These are phyloP conservation scores for Drosophila funebris DNA, from an alignment of 1,140 invertebrate species.

Conservation along the genomic window DNA sequence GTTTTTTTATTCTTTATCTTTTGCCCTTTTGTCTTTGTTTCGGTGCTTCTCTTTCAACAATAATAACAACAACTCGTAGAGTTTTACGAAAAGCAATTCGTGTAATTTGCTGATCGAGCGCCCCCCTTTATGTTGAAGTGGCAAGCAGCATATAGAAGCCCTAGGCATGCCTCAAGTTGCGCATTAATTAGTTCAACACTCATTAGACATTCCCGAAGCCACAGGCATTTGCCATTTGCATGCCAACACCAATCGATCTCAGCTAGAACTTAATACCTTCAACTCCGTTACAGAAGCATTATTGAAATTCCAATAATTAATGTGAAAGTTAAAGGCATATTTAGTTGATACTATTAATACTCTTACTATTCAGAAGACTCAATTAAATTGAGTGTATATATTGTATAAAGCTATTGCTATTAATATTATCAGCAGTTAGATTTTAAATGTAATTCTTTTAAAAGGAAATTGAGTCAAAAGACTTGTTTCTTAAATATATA, in stretches of 20 bases:
- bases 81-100: conserved; percentile 40
- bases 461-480: too few species aligned
- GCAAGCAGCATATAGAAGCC: conserved; percentile 44
- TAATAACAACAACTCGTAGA: conserved; percentile 7
- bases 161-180: conserved; percentile 49
- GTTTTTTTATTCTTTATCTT: conserved; percentile 22
- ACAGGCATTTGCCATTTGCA: conserved; percentile 68
- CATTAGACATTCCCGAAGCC: conserved; percentile 63
- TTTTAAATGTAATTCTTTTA: too few species aligned
- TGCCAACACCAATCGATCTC: conserved; percentile 33
- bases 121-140: conserved; percentile 3
- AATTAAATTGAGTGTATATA: too few species aligned
- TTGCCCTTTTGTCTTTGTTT: neutral
- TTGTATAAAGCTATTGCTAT: too few species aligned
- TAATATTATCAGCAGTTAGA: too few species aligned
- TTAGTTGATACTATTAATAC: too few species aligned
- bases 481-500: too few species aligned
- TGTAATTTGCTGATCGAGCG: conserved; percentile 30
- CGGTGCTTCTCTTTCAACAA: conserved; percentile 12
- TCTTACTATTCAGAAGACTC: too few species aligned
- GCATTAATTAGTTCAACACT: conserved; percentile 75
- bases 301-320: conserved; percentile 50
- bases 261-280: conserved; percentile 59
- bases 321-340: neutral
- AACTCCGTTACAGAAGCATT: conserved; percentile 30